phyloP scores from a whole-genome alignment of 1,140 invertebrate genomes.

The Dendroctonus ponderosae region DNA sequence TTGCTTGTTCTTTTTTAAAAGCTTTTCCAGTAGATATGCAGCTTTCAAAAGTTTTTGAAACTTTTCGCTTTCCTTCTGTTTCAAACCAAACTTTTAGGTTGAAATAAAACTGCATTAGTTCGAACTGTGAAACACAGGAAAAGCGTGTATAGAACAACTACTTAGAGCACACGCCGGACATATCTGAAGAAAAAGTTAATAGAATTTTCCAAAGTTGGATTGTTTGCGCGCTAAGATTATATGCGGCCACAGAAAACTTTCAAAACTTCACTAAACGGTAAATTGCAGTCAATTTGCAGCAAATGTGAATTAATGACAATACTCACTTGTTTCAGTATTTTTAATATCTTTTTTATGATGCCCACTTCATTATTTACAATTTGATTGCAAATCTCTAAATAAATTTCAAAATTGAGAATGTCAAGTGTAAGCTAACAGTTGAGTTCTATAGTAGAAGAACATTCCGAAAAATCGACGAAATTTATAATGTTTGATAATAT shows the following conservation, averaged over 20 bases:
- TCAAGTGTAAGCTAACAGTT: no score
- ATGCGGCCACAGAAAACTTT: background rate
- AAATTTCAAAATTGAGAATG: no score
- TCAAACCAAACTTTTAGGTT: slow-evolving; percentile 9
- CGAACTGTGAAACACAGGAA: slow-evolving; percentile 12
- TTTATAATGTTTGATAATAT: no score
- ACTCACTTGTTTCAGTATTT: background rate
- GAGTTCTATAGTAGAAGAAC: no score
- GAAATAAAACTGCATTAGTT: slow-evolving; percentile 16
- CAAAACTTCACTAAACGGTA: background rate
- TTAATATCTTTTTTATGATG: no score
- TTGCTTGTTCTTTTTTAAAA: slow-evolving; percentile 16
- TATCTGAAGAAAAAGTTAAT: background rate
- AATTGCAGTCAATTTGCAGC: background rate
- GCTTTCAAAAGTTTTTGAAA: slow-evolving; percentile 12
- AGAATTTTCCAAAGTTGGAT: background rate
- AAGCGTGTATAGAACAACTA: slow-evolving; percentile 25
- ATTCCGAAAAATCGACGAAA: no score
- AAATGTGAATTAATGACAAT: background rate
- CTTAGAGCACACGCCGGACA: slow-evolving; percentile 14
- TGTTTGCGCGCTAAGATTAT: background rate
- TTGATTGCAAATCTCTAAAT: no score
- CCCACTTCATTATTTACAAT: no score
- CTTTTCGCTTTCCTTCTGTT: slow-evolving; percentile 10
- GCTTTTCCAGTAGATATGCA: slow-evolving; percentile 15